These are phyloP conservation scores for Cryptocephalus primarius DNA, from an alignment of 2,888 invertebrate species.

Conservation along the genomic window DNA sequence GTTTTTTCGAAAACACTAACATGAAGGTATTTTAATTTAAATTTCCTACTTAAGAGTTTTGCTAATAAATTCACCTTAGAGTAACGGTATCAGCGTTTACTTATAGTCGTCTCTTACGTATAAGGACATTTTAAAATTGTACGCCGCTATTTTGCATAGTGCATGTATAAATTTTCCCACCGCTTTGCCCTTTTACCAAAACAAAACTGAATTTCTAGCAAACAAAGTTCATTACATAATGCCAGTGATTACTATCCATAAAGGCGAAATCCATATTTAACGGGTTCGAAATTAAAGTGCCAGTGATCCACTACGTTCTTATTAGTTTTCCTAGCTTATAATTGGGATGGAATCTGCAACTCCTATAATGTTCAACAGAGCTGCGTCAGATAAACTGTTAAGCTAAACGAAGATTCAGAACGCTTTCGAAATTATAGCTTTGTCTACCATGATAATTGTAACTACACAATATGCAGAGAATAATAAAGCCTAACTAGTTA, in stretches of 20 bases:
- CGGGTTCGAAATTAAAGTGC: slow-evolving; percentile 10
- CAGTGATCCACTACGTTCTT: slow-evolving; percentile 8
- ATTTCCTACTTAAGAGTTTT: slow-evolving; percentile 18
- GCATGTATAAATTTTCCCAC: slow-evolving; percentile 7
- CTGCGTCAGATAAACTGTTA: no score
- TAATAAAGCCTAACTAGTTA: no score
- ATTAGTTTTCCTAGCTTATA: slow-evolving; percentile 2
- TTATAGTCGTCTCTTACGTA: slow-evolving; percentile 23
- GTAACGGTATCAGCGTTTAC: slow-evolving; percentile 25
- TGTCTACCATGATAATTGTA: no score
- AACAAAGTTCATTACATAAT: slow-evolving; percentile 14
- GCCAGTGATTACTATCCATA: slow-evolving; percentile 14
- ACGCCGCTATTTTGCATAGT: slow-evolving; percentile 19
- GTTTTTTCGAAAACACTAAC: slow-evolving; percentile 9
- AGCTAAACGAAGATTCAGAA: no score
- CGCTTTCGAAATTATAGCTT: no score
- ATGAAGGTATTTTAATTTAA: slow-evolving; percentile 19
- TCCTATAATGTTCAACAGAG: no score
- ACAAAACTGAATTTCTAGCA: slow-evolving; percentile 9
- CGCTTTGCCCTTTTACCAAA: slow-evolving; percentile 14
- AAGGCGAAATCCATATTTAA: slow-evolving; percentile 13
- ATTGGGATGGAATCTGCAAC: no score
- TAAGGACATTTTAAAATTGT: slow-evolving; percentile 20
- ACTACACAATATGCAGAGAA: no score
- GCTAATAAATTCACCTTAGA: slow-evolving; percentile 23